Conservation (phyloP, 2,113 vertebrate species). For the Colossoma macropomum region DNA sequence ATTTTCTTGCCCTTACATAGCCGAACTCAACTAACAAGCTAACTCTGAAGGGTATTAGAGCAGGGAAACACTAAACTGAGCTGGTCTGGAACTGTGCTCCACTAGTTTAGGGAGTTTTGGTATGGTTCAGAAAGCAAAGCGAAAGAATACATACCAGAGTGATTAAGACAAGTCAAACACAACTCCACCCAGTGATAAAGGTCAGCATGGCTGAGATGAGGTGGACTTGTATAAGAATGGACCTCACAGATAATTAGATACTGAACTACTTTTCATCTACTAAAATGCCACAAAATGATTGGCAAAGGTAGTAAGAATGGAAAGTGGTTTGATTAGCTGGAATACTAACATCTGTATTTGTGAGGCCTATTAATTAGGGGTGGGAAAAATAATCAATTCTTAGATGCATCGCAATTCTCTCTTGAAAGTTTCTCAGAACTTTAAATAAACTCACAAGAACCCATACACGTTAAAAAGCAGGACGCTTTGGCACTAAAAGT, state of each 20-base stretch:
- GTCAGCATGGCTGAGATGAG: background rate
- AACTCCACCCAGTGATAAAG: background rate
- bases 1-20: background rate
- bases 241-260: slow-evolving; percentile 7
- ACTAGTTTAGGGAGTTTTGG: slow-evolving; percentile 56
- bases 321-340: background rate
- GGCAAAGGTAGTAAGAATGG: background rate
- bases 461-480: too few species aligned
- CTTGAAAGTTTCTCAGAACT: too few species aligned
- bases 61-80: slow-evolving; percentile 8
- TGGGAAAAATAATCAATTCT: too few species aligned
- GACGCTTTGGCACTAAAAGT: too few species aligned
- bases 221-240: background rate
- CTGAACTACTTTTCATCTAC: background rate
- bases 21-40: background rate
- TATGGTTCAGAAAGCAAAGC: slow-evolving; percentile 64
- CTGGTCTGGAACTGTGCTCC: background rate
- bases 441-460: too few species aligned
- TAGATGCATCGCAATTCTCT: too few species aligned
- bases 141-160: slow-evolving; percentile 45
- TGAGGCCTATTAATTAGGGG: slow-evolving; percentile 41
- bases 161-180: slow-evolving; percentile 30
- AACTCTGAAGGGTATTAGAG: slow-evolving; percentile 4
- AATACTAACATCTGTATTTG: slow-evolving; percentile 58
- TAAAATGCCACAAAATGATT: background rate